A percentile compares a stretch with the other conserved stretches of the same genome.
These are phyloP conservation scores for Eupithecia abbreviata DNA, from an alignment of 2,888 invertebrate genomes.

Conservation along the genomic window DNA sequence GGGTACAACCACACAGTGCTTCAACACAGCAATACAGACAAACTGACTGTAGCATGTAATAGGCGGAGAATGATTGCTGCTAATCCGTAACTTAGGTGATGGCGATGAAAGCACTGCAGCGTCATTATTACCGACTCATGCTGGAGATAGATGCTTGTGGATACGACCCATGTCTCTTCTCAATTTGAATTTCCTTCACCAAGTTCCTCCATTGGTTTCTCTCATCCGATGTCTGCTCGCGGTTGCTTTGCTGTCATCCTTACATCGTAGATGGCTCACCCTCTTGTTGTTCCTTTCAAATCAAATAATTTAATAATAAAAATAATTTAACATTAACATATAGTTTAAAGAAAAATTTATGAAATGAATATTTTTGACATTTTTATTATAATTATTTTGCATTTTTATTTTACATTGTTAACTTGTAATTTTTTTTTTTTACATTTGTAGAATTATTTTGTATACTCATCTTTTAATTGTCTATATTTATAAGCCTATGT, in stretches of 20 bases:
- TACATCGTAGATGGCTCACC: not conserved
- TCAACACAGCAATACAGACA: not conserved
- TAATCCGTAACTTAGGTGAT: slow-evolving; percentile 43
- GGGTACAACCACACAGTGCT: not conserved
- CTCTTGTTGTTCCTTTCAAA: no score
- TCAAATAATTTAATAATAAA: no score
- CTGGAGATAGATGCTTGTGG: slow-evolving; percentile 31
- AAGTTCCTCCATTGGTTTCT: not conserved
- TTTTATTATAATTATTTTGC: no score
- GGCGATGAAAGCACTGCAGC: slow-evolving; percentile 47
- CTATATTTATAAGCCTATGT: no score
- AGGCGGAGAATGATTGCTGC: slow-evolving; percentile 36
- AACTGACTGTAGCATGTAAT: slow-evolving; percentile 18
- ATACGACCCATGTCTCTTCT: slow-evolving; percentile 12
- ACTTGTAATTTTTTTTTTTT: no score
- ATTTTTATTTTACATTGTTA: no score
- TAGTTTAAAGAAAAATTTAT: no score
- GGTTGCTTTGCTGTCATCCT: not conserved
- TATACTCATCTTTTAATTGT: no score
- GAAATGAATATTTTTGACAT: no score
- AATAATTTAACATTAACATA: no score
- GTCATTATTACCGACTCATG: slow-evolving; percentile 50
- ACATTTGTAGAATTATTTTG: no score
- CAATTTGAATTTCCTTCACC: no score
- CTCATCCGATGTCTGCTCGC: not conserved